Conservation (phyloP, 2,113 vertebrate genomes). For the Mus musculus region DNA sequence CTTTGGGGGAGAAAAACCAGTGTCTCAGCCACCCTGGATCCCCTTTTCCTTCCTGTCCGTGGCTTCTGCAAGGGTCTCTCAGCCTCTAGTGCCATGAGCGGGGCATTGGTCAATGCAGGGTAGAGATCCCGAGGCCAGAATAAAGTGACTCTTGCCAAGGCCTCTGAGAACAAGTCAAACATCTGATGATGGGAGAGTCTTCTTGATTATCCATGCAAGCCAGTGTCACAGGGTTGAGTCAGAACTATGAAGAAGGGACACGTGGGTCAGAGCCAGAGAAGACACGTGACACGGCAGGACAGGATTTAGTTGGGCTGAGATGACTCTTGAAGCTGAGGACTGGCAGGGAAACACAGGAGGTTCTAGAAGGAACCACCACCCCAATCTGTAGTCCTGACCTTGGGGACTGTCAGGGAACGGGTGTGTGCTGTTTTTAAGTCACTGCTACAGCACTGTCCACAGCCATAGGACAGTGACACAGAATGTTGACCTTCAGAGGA, state of each 20-base stretch:
- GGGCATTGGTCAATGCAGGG: conserved; percentile 57
- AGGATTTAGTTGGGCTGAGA: not conserved
- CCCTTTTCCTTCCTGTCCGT: not conserved
- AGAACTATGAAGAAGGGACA: not conserved
- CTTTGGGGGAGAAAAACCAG: conserved; percentile 24
- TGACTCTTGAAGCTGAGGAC: not conserved
- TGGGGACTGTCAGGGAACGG: not conserved
- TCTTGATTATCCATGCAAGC: not conserved
- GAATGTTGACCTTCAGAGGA: not conserved
- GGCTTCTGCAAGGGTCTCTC: not conserved
- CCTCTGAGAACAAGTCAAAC: not conserved
- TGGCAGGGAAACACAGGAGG: not conserved
- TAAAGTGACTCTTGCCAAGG: conserved; percentile 67
- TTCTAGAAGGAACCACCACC: not conserved
- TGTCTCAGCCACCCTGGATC: not conserved
- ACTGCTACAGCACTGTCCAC: not conserved
- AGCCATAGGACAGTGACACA: rapidly evolving
- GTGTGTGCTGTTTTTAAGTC: not conserved
- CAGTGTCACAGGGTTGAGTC: not conserved
- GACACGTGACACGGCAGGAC: not conserved
- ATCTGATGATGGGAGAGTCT: not conserved
- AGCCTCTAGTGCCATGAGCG: not conserved
- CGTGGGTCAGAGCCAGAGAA: not conserved
- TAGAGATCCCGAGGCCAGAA: conserved; percentile 62
- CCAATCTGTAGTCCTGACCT: not conserved